Conservation (phyloP, 2,113 vertebrate genomes). For the Azemiops feae region DNA sequence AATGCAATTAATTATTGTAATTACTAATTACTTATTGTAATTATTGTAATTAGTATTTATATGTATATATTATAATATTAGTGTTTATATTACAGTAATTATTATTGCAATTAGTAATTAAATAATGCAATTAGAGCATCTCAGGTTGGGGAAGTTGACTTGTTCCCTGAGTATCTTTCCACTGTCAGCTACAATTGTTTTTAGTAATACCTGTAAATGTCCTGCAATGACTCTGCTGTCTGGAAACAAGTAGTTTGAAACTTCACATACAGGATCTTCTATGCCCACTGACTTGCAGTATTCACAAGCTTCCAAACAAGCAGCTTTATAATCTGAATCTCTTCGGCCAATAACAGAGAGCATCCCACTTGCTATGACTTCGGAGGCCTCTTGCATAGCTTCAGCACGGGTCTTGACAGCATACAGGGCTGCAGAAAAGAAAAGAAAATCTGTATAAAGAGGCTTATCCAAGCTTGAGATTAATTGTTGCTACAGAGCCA, state of each 20-base stretch:
- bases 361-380: slow-evolving; percentile 86
- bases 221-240: slow-evolving; percentile 92
- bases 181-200: neutral
- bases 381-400: slow-evolving; percentile 90
- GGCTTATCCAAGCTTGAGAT: neutral
- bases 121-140: neutral
- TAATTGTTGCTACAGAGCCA: neutral
- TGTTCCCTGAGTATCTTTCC: neutral
- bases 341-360: slow-evolving; percentile 80
- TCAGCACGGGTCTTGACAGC: slow-evolving; percentile 90
- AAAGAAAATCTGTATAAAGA: neutral
- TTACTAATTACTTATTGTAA: neutral
- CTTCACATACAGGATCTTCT: slow-evolving; percentile 80
- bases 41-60: neutral
- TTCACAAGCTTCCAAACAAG: slow-evolving; percentile 83
- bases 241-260: slow-evolving; percentile 92
- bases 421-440: slow-evolving; percentile 75
- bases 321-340: slow-evolving; percentile 76
- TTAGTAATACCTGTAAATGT: slow-evolving; percentile 78
- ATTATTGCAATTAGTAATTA: neutral
- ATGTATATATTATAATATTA: neutral
- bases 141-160: neutral
- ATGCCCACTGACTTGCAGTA: slow-evolving; percentile 83
- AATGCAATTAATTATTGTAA: neutral
- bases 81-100: neutral